phyloP scores from a whole-genome alignment of 2,888 invertebrate species.

The Coecobrya sp. region DNA sequence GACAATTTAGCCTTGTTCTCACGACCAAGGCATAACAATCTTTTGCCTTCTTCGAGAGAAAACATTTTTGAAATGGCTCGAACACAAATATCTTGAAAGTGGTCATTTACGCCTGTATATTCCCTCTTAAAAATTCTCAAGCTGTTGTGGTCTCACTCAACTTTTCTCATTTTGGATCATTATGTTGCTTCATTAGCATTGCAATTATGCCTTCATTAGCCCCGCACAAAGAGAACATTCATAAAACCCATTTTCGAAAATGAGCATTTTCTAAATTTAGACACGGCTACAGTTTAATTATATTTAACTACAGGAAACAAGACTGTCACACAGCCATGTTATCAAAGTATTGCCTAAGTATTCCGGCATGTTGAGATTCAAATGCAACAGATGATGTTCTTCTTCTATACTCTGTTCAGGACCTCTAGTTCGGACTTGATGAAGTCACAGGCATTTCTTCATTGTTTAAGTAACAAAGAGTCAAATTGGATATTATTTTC shows the following conservation, averaged over 20 bases:
- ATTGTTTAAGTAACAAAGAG: not conserved
- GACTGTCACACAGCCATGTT: not conserved
- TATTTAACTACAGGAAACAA: not conserved
- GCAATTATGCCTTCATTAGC: slow-evolving; percentile 27
- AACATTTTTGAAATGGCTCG: slow-evolving; percentile 13
- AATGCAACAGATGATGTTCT: slow-evolving; percentile 46
- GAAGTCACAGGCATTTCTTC: not conserved
- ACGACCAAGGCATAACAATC: not conserved
- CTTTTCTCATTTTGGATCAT: slow-evolving; percentile 50
- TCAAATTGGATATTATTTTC: not conserved
- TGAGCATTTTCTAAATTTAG: slow-evolving; percentile 11
- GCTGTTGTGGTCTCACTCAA: slow-evolving; percentile 43
- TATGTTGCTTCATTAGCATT: slow-evolving; percentile 39
- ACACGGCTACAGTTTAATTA: slow-evolving; percentile 18
- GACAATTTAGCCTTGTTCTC: not conserved
- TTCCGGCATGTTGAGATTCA: not conserved
- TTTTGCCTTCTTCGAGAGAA: not conserved
- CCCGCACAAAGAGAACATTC: not conserved
- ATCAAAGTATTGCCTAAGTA: not conserved
- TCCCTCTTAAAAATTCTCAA: slow-evolving; percentile 37
- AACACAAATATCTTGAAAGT: slow-evolving; percentile 29
- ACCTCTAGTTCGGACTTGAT: not conserved
- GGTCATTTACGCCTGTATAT: slow-evolving; percentile 47
- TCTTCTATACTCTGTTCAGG: not conserved
- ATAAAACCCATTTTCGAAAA: slow-evolving; percentile 3